Evolutionary conservation across 2,113 vertebrate genomes (phyloP), one percentile per base, ranked within the genome.

Genomic region (Malaclemys terrapin): DNA sequence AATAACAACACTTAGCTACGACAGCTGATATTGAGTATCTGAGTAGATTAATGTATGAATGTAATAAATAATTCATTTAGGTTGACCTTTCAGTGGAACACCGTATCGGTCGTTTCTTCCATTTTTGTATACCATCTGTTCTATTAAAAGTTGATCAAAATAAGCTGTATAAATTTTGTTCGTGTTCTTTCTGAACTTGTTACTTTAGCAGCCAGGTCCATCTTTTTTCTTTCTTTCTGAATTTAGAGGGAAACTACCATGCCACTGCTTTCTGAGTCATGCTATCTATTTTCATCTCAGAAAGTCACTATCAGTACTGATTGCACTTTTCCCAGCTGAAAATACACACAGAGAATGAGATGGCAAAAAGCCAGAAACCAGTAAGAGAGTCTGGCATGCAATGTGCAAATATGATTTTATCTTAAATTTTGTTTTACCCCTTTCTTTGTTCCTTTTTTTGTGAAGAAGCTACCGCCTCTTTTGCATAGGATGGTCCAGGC

Each of bases 221-320:
- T 84, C 27, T 47, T 49, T 45, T 62, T 90, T 31, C 53, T 42
- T 29, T 87, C 24, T 83, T 85, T 82, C 80, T 85, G 88, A 87
- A 88, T 94, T 80, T 80, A 94, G 80, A 83, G 82, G 91, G 72
- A 10, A 91, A 12, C 9, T 88, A 5, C 57, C 45, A 1, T 31
- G 5, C 75, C 49, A 82, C 88, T 27, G 79, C 8, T 72, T 86
- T 93, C 42, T 96, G 95, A 96, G 78, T 93, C 87, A 82, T 83
- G 78, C 72, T 72, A 89, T 92, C 57, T 92, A 96, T 95, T 97
- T 96, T 97, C 93, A 88, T 82, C 89, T 89, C 94, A 88, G 94
- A 96, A 97, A 94, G 85, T 96, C 10, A 8, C 87, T 91, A 42
- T 88, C 89, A 89, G 79, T 93, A 53, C 91, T 97, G 87, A 93